Evolutionary conservation across 2,113 vertebrate species (phyloP).

Genomic region (Suncus etruscus): DNA sequence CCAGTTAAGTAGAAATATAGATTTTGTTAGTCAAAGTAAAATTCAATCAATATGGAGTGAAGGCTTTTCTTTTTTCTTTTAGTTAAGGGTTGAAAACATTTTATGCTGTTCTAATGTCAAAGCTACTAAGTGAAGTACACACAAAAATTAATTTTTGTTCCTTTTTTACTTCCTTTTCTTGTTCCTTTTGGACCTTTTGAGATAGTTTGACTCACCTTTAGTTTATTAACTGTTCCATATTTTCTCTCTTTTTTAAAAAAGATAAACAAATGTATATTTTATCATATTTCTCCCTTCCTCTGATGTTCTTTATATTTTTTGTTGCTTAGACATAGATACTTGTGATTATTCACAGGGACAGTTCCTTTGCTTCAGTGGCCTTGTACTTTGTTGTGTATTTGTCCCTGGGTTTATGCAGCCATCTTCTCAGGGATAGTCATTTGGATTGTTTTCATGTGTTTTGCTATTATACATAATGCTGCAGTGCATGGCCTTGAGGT

Average conservation of each 20-base stretch:
- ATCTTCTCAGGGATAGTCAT: not conserved
- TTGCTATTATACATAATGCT: not conserved
- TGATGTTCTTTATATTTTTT: not conserved
- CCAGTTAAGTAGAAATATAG: not conserved
- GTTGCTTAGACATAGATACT: not conserved
- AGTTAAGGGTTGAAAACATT: not conserved
- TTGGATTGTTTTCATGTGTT: not conserved
- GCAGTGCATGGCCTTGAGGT: not conserved
- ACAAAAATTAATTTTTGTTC: not conserved
- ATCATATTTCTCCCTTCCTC: not conserved
- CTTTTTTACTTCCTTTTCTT: not conserved
- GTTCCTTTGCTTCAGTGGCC: not conserved
- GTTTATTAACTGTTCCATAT: not conserved
- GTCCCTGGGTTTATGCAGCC: not conserved
- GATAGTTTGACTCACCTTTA: not conserved
- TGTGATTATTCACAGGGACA: not conserved
- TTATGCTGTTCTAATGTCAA: not conserved
- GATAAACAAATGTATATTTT: not conserved
- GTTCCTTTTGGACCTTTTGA: not conserved
- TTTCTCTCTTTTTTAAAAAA: not conserved
- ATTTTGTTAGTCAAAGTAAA: constrained; percentile 37
- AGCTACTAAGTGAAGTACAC: not conserved
- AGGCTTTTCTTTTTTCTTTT: constrained; percentile 22
- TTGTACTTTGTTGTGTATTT: not conserved
- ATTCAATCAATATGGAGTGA: not conserved